Evolutionary conservation across 2,113 vertebrate genomes (phyloP).

Genomic region (Fulmarus glacialis): DNA sequence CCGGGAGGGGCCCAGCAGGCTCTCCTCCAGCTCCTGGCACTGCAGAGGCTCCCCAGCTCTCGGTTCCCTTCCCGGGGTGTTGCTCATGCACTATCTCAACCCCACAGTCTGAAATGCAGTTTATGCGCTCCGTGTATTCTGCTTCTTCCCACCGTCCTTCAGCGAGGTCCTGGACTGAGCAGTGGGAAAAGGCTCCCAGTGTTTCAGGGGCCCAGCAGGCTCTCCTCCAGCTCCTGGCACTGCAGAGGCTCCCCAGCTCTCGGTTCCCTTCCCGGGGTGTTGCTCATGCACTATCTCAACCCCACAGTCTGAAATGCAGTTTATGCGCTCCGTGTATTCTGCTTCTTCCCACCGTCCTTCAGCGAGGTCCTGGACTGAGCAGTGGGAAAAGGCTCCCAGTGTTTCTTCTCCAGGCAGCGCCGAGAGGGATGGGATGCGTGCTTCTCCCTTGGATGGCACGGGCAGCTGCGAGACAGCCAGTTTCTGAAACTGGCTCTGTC

Average conservation of each 20-base stretch:
- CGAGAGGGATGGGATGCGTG: rapidly evolving
- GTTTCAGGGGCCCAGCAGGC: not conserved
- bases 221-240: not conserved
- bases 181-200: not conserved
- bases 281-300: not conserved
- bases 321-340: rapidly evolving
- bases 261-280: not conserved
- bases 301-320: not conserved
- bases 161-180: rapidly evolving
- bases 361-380: rapidly evolving
- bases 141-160: not conserved
- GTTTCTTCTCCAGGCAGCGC: too few species aligned
- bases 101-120: not conserved
- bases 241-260: not conserved
- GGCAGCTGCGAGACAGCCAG: not conserved
- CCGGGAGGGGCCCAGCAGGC: not conserved
- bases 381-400: not conserved
- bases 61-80: not conserved
- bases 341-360: not conserved
- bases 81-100: not conserved
- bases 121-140: rapidly evolving
- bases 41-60: not conserved
- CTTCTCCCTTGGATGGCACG: rapidly evolving
- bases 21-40: not conserved
- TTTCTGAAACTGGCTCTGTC: not conserved